Evolutionary conservation across 2,113 vertebrate genomes (phyloP).

Genomic region (Puntigrus tetrazona): DNA sequence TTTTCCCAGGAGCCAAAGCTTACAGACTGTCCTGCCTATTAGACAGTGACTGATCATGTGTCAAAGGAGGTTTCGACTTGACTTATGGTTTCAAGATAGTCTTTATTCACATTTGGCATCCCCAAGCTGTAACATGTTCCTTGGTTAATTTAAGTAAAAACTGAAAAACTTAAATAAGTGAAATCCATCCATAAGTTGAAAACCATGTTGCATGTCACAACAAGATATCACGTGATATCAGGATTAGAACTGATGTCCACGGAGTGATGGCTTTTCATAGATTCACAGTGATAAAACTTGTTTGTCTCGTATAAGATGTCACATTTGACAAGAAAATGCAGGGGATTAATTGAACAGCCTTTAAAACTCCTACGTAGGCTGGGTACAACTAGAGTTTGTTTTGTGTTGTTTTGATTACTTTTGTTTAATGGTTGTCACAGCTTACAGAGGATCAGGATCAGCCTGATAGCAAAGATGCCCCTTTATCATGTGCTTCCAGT

Average conservation of each 20-base stretch:
- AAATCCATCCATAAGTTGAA: not conserved
- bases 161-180: not conserved
- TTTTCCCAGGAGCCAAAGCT: constrained; percentile 31
- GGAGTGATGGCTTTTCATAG: constrained; percentile 1
- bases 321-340: constrained; percentile 30
- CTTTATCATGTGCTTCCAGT: not conserved
- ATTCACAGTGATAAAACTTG: constrained; percentile 1
- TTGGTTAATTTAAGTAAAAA: not conserved
- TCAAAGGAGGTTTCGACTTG: constrained; percentile 2
- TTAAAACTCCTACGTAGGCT: not conserved
- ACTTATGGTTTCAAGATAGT: not conserved
- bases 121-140: not conserved
- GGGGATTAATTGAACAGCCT: constrained; percentile 6
- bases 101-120: not conserved
- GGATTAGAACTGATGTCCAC: not conserved
- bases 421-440: not conserved
- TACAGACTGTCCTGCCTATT: not conserved
- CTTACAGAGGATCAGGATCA: constrained; percentile 20
- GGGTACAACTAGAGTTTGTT: constrained; percentile 6
- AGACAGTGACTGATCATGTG: constrained; percentile 25
- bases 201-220: constrained; percentile 10
- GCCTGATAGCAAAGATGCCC: not conserved
- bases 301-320: not conserved
- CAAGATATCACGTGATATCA: constrained; percentile 1
- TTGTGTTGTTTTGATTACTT: constrained; percentile 11